A percentile compares a stretch with the other conserved stretches of the same genome.
Evolutionary conservation across 2,888 invertebrate species (phyloP).

Genomic region (Dinocampus coccinellae): DNA sequence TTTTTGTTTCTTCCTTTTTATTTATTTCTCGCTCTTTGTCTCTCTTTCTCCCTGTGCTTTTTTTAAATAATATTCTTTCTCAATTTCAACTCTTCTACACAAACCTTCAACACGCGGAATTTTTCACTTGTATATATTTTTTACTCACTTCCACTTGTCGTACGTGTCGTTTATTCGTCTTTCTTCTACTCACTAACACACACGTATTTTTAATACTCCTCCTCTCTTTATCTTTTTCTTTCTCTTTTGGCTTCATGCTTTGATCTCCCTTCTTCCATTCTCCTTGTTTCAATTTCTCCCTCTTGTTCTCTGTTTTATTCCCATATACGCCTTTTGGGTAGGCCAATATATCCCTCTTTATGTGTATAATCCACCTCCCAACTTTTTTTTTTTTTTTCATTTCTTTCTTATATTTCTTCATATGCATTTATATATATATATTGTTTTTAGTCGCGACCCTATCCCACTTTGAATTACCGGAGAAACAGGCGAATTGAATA

Average conservation of each 20-base stretch:
- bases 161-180: slow-evolving; percentile 13
- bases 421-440: slow-evolving; percentile 17
- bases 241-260: slow-evolving; percentile 38
- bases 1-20: no score
- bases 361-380: background rate
- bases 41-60: background rate
- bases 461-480: slow-evolving; percentile 19
- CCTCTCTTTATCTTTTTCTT: no score
- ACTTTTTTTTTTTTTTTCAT: slow-evolving; percentile 21
- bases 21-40: slow-evolving; percentile 24
- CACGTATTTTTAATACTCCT: background rate
- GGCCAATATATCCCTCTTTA: slow-evolving; percentile 18
- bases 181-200: background rate
- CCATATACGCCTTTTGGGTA: slow-evolving; percentile 33
- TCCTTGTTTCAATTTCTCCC: slow-evolving; percentile 38
- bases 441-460: slow-evolving; percentile 21
- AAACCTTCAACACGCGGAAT: background rate
- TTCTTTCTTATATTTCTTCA: slow-evolving; percentile 11
- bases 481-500: background rate
- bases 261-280: slow-evolving; percentile 43
- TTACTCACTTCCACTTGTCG: slow-evolving; percentile 12
- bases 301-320: slow-evolving; percentile 28
- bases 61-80: background rate
- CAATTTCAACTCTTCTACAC: background rate
- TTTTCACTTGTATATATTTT: background rate